Base-by-base conservation (phyloP, 35 echinoderm and acorn worm species). In the Heliocidaris tuberculata region DNA sequence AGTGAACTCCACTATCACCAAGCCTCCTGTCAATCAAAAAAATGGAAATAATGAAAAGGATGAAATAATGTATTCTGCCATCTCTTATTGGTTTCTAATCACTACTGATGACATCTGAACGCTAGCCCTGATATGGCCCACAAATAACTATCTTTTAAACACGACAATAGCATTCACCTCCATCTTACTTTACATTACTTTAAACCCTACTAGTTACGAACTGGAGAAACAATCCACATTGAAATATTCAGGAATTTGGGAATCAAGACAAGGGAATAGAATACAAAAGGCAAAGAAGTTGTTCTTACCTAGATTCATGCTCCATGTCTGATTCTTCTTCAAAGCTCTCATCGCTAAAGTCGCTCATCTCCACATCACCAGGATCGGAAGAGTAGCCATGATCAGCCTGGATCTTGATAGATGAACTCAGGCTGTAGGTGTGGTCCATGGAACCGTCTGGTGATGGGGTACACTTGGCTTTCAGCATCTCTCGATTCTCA, bases 391-490 rank as follows among this genome's bases (percentile, higher is more conserved):
- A 94, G 11, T 86, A 93, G 32, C 90, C 91, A 60, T 94, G 59
- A n/a, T 71, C 95, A 19, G 93, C 94, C 59, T 93, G 88, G 7
- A 91, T 90, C 29, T 88, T 90, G 52, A 96, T 70, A 27, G 85
- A 92, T 5, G 95, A 95, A 65, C 95, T 96, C 54, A 97, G 85
- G 59, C 97, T 97, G 94, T 97, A 97, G 52, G 97, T 97, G 85
- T 97, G 97, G 92, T 97, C 97, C 50, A 94, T 54, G 13, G 59
- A 70, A 48, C 95, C 90, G 21, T 94, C 61, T 27, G 97, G 97
- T 16, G 97, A 96, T 50, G 97, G 95, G 21, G 96, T 99, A 92
- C 97, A 99, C 85, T 97, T 99, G 27, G 96, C 95, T 90, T 96
- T 94, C 19, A 98, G 94, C 29, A 96, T 86, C 85, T 96, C 97